These are phyloP conservation scores for Acromyrmex heyeri DNA, from an alignment of 1,140 invertebrate species.

Conservation along the genomic window DNA sequence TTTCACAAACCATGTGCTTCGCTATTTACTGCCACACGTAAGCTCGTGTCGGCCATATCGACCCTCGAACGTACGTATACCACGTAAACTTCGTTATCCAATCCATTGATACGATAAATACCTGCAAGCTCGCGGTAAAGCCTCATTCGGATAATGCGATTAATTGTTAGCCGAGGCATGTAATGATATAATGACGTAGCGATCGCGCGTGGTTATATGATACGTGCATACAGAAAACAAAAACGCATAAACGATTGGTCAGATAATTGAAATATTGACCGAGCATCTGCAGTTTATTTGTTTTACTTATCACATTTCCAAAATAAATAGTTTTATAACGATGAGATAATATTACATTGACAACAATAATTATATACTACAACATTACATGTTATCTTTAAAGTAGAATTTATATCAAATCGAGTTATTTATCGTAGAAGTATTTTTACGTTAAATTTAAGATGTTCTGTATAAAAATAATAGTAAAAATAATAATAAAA, in stretches of 20 bases:
- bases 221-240: slow-evolving; percentile 39
- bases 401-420: background rate
- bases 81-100: slow-evolving; percentile 70
- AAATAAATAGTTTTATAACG: slow-evolving; percentile 1
- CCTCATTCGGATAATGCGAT: slow-evolving; percentile 75
- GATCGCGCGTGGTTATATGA: slow-evolving; percentile 50
- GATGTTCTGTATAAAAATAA: background rate
- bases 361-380: slow-evolving; percentile 4
- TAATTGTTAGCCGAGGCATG: slow-evolving; percentile 71
- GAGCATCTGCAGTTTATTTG: slow-evolving; percentile 12
- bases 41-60: slow-evolving; percentile 61
- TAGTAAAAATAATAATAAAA: slow-evolving; percentile 15
- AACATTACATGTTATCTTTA: no score
- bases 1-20: slow-evolving; percentile 3
- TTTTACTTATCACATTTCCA: slow-evolving; percentile 3
- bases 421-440: background rate
- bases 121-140: slow-evolving; percentile 66
- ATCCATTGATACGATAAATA: slow-evolving; percentile 72
- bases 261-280: slow-evolving; percentile 55
- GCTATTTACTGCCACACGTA: slow-evolving; percentile 21
- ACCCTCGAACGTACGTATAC: slow-evolving; percentile 34
- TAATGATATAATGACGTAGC: slow-evolving; percentile 74
- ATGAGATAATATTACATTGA: background rate
- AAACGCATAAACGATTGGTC: slow-evolving; percentile 35
- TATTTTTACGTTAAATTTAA: background rate